Evolutionary conservation across 2,888 invertebrate genomes (phyloP), one percentile per base, ranked within the genome.

Genomic region (Drosophila barbarae): DNA sequence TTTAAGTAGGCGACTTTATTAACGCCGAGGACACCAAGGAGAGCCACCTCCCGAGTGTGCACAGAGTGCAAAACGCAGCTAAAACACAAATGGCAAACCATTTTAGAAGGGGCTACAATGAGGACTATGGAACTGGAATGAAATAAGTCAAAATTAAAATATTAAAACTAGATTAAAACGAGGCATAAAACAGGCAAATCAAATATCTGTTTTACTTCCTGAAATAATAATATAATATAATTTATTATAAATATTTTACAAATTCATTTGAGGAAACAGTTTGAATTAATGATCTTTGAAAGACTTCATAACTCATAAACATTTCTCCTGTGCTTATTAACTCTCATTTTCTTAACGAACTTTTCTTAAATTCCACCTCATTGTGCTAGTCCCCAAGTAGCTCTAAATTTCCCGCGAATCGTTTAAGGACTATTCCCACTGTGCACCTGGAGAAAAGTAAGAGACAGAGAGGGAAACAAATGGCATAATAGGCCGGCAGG

Each of bases 1-100:
- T 68, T 72, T 81, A 85, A 85, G 85, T 81, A 78, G 78, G 71
- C 72, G 79, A 81, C 79, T 85, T 81, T 84, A 84, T 85, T 84
- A 81, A 81, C 46, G 82, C 57, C 73, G 70, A 69, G 58, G 69
- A 71, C 72, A 58, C 58, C 69, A 49, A 69, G 54, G 60, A 38
- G 47, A 59, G 72, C 55, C 55, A 55, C 67, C 47, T 69, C 56
- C 63, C 71, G 76, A 76, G 83, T 76, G 59, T 68, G 68, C 82
- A 64, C 55, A 52, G 47, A 47, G 46, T 47, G 46, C 46, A 47
- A 47, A 46, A 32, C 60, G 36, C 54, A 61, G 54, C 36, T 56
- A 18, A 55, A 56, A 41, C 21, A 42, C 52, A 56, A 67, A 68
- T 53, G 47, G 30, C 65, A 68, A 34, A 47, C 34, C 35, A 21